Percentiles rank a stretch among this genome's conserved stretches.
Evolutionary conservation across 2,888 invertebrate species (phyloP).

Genomic region (Cabera pusaria): DNA sequence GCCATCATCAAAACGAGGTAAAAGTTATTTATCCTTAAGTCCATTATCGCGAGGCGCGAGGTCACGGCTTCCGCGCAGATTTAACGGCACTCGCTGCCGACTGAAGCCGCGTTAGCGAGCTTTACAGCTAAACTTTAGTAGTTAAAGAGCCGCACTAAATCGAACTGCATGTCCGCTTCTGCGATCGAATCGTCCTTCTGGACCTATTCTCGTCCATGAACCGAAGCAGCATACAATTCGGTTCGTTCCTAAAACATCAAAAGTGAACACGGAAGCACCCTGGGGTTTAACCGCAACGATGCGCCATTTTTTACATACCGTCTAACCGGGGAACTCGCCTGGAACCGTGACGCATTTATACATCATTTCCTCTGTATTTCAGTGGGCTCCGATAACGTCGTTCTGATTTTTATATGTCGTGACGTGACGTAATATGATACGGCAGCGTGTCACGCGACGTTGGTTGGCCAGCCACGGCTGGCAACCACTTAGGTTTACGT

Average conservation of each 20-base stretch:
- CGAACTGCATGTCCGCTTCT: too few species aligned
- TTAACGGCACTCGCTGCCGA: slow-evolving; percentile 2
- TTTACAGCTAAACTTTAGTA: slow-evolving; percentile 31
- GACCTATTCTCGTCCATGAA: too few species aligned
- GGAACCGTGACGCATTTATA: slow-evolving; percentile 21
- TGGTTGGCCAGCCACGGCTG: slow-evolving; percentile 3
- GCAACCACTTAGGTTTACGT: slow-evolving; percentile 9
- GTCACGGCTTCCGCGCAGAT: slow-evolving; percentile 7
- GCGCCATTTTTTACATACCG: too few species aligned
- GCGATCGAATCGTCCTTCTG: slow-evolving; percentile 26
- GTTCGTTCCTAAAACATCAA: too few species aligned
- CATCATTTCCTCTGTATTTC: slow-evolving; percentile 25
- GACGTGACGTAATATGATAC: slow-evolving; percentile 16
- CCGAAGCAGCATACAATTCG: too few species aligned
- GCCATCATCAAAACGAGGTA: slow-evolving; percentile 27
- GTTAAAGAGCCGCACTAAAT: slow-evolving; percentile 37
- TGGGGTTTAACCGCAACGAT: background rate
- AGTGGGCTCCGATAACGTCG: slow-evolving; percentile 23
- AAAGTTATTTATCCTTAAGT: slow-evolving; percentile 27
- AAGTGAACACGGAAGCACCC: too few species aligned
- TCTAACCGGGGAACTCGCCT: too few species aligned
- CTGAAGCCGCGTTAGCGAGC: background rate
- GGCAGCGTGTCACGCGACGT: slow-evolving; percentile 14
- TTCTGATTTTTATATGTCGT: slow-evolving; percentile 27
- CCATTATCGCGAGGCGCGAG: slow-evolving; percentile 14